Base-by-base conservation (phyloP, 2,888 invertebrate genomes). In the Drosophila hamatofila region DNA sequence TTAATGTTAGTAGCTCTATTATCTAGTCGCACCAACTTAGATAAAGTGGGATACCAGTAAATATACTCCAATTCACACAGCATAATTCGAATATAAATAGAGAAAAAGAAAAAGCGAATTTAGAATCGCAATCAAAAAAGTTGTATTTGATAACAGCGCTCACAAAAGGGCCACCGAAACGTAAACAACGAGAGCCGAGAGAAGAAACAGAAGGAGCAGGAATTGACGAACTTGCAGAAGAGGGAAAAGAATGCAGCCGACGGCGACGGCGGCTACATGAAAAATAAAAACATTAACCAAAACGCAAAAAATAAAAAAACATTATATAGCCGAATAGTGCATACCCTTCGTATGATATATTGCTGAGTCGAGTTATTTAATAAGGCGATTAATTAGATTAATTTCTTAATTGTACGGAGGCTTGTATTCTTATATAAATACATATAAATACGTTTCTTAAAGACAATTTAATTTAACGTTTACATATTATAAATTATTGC, bases 191-290 rank as follows among this genome's bases (percentile, higher is more conserved):
- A 64, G 44, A 75, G 58, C 59, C 46, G 49, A 68, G 44, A n/a
- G 63, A 39, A 48, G 63, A 42, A 59, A 7, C 23, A 23, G 23
- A 51, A 61, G 44, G 49, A 49, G 54, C 35, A 63, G 73, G 48
- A 44, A 52, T 35, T 51, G 49, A 57, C 48, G 51, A 9, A 55
- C 54, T 57, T 57, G 39, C 61, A 63, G 56, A 41, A 49, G 68
- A 59, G 18, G 33, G 16, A 33, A 30, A 51, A 16, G 59, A 78
- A 66, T 68, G 78, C 81, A 76, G 73, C 72, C 83, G 62, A 59
- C 61, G 72, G 68, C 80, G 75, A 68, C 73, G 75, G 70, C 74
- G 73, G 68, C 72, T 65, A 72, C 81, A 80, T 79, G 62, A 81
- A 72, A 71, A 66, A 82, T 68, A 63, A 83, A 72, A 86, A 69